Evolutionary conservation across 2,888 invertebrate genomes (phyloP), one percentile per base, ranked within the genome.

Genomic region (Xanthostigma xanthostigma): DNA sequence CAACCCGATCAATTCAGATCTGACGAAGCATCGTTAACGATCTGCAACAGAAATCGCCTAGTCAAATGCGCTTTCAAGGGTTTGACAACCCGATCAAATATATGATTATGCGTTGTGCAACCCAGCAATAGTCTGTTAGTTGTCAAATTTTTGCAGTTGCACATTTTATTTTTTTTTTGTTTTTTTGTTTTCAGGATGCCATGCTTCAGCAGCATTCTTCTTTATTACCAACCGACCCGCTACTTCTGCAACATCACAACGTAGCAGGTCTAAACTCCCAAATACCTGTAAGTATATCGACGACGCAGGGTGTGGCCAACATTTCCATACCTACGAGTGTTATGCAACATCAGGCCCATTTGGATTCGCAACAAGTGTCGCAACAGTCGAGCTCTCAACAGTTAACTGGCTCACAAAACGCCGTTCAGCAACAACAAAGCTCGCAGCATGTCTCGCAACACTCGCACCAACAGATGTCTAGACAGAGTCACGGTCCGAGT

Each of bases 121-220:
- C n/a, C n/a, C n/a, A n/a, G n/a, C n/a, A 1, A 27, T 27, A 6
- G 27, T 27, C 27, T 6, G 27, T 27, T 27, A 27, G 27, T 27
- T 27, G 27, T 27, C 3, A 27, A 27, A 27, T 27, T 27, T 27
- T 27, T 27, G 27, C 27, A 27, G 27, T 27, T 27, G 27, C 27
- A 27, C 27, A 27, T 27, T 27, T 27, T 27, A 27, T 27, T 3
- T 51, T 50, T 46, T 45, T 27, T 27, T 27, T 27, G 6, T 27
- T 3, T 51, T 50, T 46, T 45, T 45, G 51, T 54, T 51, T 58
- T 35, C 53, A 68, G 67, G 68, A 67, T 54, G 59, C 62, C 27
- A 62, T 77, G 60, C 66, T 78, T 49, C 71, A 75, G n/a, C 77
- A 77, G 54, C 76, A 77, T 62, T 62, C 59, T 10, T 57, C 65